These are phyloP conservation scores for Ispidina picta DNA, from an alignment of 2,797 vertebrate species.

Conservation along the genomic window DNA sequence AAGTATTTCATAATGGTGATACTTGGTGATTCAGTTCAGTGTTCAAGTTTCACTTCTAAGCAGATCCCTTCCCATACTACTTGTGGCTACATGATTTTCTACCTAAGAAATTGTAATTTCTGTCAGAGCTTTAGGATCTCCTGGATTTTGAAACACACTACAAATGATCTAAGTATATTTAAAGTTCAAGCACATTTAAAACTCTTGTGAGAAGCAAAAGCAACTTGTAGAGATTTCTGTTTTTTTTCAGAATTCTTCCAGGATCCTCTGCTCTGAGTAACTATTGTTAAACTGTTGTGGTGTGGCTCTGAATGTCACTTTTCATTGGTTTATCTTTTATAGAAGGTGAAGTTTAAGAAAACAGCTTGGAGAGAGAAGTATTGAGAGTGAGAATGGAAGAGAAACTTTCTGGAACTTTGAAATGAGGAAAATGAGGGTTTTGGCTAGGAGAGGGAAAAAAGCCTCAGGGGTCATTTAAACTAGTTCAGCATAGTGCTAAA, in stretches of 20 bases:
- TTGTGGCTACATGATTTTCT: neutral
- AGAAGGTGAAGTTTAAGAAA: neutral
- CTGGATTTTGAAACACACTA: neutral
- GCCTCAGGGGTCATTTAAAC: neutral
- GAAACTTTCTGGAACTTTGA: neutral
- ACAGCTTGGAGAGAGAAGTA: neutral
- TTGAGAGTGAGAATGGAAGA: neutral
- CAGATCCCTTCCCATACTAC: neutral
- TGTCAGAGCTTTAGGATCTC: neutral
- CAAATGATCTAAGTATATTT: neutral
- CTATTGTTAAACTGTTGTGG: neutral
- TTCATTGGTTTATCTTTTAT: neutral
- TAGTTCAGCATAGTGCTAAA: neutral
- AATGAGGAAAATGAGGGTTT: neutral
- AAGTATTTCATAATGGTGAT: neutral
- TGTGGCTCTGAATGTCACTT: neutral
- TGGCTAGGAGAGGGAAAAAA: neutral
- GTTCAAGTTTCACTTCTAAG: neutral
- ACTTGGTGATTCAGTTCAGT: neutral
- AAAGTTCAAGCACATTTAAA: neutral
- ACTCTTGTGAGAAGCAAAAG: neutral
- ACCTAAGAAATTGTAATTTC: neutral
- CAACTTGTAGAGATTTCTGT: neutral
- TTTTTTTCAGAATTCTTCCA: neutral
- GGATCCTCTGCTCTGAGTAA: neutral